Conservation (phyloP, 2,888 invertebrate genomes). For the Spisula subtruncata region DNA sequence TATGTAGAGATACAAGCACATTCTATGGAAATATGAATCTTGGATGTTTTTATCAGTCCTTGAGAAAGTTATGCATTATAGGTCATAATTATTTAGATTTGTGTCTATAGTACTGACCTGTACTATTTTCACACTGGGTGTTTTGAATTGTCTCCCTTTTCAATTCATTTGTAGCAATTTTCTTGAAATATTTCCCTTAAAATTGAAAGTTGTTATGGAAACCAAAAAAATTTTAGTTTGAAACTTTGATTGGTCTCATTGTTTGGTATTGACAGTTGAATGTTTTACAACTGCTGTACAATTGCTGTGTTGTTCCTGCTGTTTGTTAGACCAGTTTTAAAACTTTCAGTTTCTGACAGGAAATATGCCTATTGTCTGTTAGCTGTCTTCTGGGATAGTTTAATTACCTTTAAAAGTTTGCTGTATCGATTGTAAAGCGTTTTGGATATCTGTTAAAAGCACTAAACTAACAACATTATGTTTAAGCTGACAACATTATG, state of each 20-base stretch:
- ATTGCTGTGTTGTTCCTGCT: neutral
- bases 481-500: no score
- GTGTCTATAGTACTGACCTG: no score
- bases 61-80: no score
- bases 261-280: neutral
- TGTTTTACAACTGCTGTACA: neutral
- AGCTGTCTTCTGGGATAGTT: neutral
- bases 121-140: no score
- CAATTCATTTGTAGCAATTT: no score
- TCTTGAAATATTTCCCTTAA: neutral
- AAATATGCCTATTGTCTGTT: constrained; percentile 3
- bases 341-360: neutral
- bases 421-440: neutral
- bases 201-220: neutral
- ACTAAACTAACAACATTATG: no score
- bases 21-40: no score
- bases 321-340: neutral
- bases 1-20: no score
- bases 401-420: neutral
- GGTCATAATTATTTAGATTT: no score
- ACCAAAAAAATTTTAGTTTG: neutral
- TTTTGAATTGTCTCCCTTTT: no score
- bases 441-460: no score
- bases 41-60: no score
- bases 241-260: neutral